These are phyloP conservation scores for Rambutsinella grinnellia DNA, from an alignment of 2,888 invertebrate genomes.

Conservation along the genomic window DNA sequence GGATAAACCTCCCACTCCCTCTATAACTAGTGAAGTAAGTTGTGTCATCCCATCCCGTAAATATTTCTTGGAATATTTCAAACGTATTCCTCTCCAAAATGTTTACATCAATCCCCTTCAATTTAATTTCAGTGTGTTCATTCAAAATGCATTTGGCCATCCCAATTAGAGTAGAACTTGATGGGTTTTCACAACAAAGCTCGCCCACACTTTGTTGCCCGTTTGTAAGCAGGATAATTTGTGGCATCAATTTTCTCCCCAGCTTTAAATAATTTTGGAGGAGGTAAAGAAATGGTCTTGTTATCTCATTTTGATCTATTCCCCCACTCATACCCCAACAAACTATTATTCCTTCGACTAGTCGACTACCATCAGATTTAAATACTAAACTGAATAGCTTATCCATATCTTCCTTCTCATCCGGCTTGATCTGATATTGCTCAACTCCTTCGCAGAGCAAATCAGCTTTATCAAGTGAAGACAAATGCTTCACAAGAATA, in stretches of 20 bases:
- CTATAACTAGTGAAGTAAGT: conserved; percentile 15
- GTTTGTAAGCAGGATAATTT: conserved; percentile 4
- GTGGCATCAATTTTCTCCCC: conserved; percentile 6
- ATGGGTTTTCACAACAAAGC: conserved; percentile 14
- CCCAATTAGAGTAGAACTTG: conserved; percentile 27
- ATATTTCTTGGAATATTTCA: conserved; percentile 28
- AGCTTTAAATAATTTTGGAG: conserved; percentile 4
- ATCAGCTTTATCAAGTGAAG: not conserved
- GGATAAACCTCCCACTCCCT: not conserved
- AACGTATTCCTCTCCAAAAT: conserved; percentile 5
- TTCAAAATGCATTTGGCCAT: conserved; percentile 16
- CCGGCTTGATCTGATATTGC: not conserved
- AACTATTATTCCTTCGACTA: conserved; percentile 17
- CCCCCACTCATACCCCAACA: not conserved
- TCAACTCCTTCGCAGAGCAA: no score
- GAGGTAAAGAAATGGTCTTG: conserved; percentile 16
- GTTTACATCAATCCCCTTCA: conserved; percentile 23
- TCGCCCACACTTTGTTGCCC: conserved; percentile 27
- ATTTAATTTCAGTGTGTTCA: conserved; percentile 16
- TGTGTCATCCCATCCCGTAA: conserved; percentile 7
- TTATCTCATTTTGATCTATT: conserved; percentile 4
- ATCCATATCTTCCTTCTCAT: conserved; percentile 3
- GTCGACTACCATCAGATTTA: not conserved
- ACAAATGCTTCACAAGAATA: not conserved
- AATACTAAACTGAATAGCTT: not conserved